Percentiles rank a stretch among this genome's conserved stretches.
phyloP scores from a whole-genome alignment of 2,888 invertebrate genomes.

The Caenorhabditis sp. region DNA sequence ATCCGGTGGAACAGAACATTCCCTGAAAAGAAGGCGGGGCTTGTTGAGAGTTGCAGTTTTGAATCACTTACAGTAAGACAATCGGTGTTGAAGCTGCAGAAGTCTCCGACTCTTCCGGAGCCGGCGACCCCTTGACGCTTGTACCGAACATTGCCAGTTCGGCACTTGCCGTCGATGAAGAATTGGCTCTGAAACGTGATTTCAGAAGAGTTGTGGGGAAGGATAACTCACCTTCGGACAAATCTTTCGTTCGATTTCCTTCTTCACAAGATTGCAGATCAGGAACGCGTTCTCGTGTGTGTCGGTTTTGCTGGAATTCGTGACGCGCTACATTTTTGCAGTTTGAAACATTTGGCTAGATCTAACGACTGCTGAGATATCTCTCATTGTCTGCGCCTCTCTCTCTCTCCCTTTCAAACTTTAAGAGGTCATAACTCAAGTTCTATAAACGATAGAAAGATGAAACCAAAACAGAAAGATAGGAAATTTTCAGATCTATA shows the following conservation, averaged over 20 bases:
- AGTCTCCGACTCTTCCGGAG: slow-evolving; percentile 82
- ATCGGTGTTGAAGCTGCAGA: slow-evolving; percentile 83
- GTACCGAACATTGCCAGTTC: slow-evolving; percentile 76
- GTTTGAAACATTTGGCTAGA: no score
- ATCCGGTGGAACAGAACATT: slow-evolving; percentile 83
- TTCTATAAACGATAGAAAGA: no score
- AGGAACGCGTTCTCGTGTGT: slow-evolving; percentile 81
- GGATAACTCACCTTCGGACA: slow-evolving; percentile 64
- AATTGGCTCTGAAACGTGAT: slow-evolving; percentile 66
- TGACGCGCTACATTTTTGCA: no score
- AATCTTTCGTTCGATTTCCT: slow-evolving; percentile 73
- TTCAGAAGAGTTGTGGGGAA: background rate
- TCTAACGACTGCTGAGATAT: no score
- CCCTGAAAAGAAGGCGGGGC: slow-evolving; percentile 68
- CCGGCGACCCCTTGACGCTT: slow-evolving; percentile 82
- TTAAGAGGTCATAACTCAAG: no score
- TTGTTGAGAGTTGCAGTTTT: background rate
- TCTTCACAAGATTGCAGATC: slow-evolving; percentile 77
- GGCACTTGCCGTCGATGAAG: slow-evolving; percentile 81
- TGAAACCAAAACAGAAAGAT: no score
- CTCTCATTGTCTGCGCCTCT: no score
- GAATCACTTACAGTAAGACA: slow-evolving; percentile 77
- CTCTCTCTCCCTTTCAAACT: no score
- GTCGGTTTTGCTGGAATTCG: slow-evolving; percentile 80
- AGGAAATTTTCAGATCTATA: background rate